phyloP scores from a whole-genome alignment of 2,113 vertebrate species.

The Anhinga anhinga region DNA sequence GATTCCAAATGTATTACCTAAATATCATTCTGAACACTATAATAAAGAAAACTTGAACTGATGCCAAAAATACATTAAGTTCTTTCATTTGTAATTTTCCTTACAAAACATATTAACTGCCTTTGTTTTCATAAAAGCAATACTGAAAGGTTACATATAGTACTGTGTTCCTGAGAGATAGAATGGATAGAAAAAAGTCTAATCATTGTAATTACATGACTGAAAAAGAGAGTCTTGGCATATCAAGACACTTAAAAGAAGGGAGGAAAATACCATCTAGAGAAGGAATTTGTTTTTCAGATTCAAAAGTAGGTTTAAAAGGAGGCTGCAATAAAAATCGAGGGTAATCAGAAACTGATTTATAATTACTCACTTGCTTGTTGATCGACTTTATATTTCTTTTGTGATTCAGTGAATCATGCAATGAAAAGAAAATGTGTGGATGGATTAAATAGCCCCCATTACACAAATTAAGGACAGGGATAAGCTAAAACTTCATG shows the following conservation, averaged over 20 bases:
- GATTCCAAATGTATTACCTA: neutral
- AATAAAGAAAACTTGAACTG: neutral
- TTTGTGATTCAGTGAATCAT: slow-evolving; percentile 66
- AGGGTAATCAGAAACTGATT: slow-evolving; percentile 52
- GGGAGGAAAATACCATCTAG: slow-evolving; percentile 25
- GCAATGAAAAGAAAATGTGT: slow-evolving; percentile 54
- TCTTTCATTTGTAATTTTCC: slow-evolving; percentile 9
- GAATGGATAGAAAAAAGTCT: neutral
- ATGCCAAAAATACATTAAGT: neutral
- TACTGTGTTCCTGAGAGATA: neutral
- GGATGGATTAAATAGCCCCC: slow-evolving; percentile 59
- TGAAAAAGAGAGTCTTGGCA: slow-evolving; percentile 29
- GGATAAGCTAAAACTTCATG: slow-evolving; percentile 60
- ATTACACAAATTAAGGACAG: slow-evolving; percentile 62
- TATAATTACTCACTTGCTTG: slow-evolving; percentile 50
- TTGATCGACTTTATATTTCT: slow-evolving; percentile 69
- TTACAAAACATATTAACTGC: slow-evolving; percentile 37
- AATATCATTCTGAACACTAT: neutral
- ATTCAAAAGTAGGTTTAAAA: slow-evolving; percentile 37
- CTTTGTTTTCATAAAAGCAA: slow-evolving; percentile 26
- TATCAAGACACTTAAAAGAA: slow-evolving; percentile 19
- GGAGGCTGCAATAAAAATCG: slow-evolving; percentile 44
- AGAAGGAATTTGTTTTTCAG: slow-evolving; percentile 58
- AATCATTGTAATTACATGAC: slow-evolving; percentile 48
- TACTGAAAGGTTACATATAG: neutral